Evolutionary conservation across 2,888 invertebrate genomes (phyloP).

Genomic region (Cheilosia variabilis): DNA sequence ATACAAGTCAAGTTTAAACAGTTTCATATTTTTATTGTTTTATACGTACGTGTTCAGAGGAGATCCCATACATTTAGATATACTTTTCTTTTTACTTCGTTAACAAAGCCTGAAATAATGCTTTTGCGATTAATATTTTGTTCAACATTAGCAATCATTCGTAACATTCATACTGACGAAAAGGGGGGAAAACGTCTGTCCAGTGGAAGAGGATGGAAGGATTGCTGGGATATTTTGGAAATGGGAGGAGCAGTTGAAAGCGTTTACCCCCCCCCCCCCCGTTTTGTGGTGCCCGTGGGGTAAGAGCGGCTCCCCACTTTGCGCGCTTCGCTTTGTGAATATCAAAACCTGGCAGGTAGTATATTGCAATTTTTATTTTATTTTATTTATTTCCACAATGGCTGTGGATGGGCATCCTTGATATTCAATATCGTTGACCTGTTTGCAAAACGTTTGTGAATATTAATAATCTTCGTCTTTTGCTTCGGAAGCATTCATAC

Average conservation of each 20-base stretch:
- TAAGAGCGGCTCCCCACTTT: constrained; percentile 57
- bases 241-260: neutral
- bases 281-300: constrained; percentile 62
- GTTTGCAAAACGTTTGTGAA: constrained; percentile 75
- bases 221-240: neutral
- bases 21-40: constrained; percentile 78
- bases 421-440: constrained; percentile 72
- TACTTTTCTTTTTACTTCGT: constrained; percentile 76
- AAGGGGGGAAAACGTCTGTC: constrained; percentile 51
- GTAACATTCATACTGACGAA: constrained; percentile 76
- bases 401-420: constrained; percentile 70
- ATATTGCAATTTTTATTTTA: constrained; percentile 25
- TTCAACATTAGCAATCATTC: constrained; percentile 78
- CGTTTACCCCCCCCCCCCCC: constrained; percentile 55
- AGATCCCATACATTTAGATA: constrained; percentile 73
- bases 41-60: constrained; percentile 79
- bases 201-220: neutral
- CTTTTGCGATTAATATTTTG: constrained; percentile 79
- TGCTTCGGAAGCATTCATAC: constrained; percentile 72
- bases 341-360: constrained; percentile 35
- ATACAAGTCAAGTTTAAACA: constrained; percentile 50
- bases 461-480: constrained; percentile 75
- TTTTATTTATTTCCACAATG: constrained; percentile 58
- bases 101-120: constrained; percentile 79
- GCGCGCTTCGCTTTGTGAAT: constrained; percentile 32